Conservation (phyloP, 2,888 invertebrate species). For the Drosophila greeni region DNA sequence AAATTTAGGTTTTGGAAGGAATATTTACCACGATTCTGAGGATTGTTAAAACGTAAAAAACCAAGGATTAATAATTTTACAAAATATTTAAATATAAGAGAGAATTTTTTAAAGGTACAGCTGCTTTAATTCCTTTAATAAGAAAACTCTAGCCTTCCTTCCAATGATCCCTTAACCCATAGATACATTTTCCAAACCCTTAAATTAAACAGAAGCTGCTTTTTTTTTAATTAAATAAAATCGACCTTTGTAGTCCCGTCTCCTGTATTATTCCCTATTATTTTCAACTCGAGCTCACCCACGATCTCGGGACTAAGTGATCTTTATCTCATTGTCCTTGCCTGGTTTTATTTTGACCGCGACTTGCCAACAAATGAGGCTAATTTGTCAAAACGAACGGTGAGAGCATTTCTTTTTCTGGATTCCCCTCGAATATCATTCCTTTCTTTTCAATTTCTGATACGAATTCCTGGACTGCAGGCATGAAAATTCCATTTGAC, state of each 20-base stretch:
- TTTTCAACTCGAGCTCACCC: conserved; percentile 4
- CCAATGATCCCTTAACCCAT: neutral
- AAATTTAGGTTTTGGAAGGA: neutral
- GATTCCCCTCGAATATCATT: conserved; percentile 8
- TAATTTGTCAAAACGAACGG: conserved; percentile 75
- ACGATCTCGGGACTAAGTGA: conserved; percentile 43
- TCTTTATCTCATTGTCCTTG: conserved; percentile 69
- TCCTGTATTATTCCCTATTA: conserved; percentile 24
- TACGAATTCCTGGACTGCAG: conserved; percentile 17
- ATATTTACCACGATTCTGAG: neutral
- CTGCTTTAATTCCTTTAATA: no score
- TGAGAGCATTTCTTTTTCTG: conserved; percentile 29
- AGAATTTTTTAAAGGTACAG: neutral
- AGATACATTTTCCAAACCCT: neutral
- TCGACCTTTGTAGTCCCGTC: conserved; percentile 7
- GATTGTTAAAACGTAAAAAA: neutral
- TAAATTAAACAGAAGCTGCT: conserved; percentile 56
- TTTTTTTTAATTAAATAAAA: conserved; percentile 44
- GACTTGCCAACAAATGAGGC: conserved; percentile 75
- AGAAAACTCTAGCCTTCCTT: neutral
- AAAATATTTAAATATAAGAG: neutral
- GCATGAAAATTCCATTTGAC: conserved; percentile 72
- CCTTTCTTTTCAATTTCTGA: conserved; percentile 32
- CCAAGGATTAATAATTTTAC: neutral
- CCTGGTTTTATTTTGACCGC: conserved; percentile 74